A percentile compares a stretch with the other conserved stretches of the same genome.
These are phyloP conservation scores for Pterocles gutturalis DNA, from an alignment of 2,113 vertebrate genomes.

Conservation along the genomic window DNA sequence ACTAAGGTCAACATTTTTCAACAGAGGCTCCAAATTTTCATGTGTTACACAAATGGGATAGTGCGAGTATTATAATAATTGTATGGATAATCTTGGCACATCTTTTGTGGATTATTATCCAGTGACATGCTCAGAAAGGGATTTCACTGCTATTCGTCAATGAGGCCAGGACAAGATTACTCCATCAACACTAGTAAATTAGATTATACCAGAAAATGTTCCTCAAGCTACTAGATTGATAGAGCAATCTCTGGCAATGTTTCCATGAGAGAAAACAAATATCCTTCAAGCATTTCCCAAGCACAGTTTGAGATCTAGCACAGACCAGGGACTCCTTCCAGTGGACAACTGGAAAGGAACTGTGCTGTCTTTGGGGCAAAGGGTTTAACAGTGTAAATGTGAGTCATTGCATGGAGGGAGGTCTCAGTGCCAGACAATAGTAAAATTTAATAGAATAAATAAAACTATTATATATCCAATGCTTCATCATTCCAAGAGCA, in stretches of 20 bases:
- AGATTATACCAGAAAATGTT: not conserved
- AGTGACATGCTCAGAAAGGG: not conserved
- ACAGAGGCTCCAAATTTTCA: not conserved
- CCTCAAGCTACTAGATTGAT: not conserved
- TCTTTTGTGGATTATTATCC: not conserved
- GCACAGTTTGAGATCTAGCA: not conserved
- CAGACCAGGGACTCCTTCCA: not conserved
- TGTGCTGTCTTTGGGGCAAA: not conserved
- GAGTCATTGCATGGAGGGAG: not conserved
- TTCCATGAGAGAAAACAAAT: not conserved
- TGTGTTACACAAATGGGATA: not conserved
- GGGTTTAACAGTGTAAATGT: not conserved
- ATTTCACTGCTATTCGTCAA: not conserved
- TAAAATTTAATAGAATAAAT: not conserved
- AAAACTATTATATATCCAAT: not conserved
- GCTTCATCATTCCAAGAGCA: not conserved
- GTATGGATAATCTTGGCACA: not conserved
- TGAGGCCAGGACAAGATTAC: not conserved
- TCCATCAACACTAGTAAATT: not conserved
- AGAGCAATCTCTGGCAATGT: not conserved
- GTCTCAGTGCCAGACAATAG: not conserved
- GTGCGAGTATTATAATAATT: not conserved
- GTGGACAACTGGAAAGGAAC: not conserved
- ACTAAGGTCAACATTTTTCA: not conserved
- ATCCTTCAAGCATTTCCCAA: not conserved